Conservation (phyloP, 2,797 vertebrate species). For the Streptopelia turtur region DNA sequence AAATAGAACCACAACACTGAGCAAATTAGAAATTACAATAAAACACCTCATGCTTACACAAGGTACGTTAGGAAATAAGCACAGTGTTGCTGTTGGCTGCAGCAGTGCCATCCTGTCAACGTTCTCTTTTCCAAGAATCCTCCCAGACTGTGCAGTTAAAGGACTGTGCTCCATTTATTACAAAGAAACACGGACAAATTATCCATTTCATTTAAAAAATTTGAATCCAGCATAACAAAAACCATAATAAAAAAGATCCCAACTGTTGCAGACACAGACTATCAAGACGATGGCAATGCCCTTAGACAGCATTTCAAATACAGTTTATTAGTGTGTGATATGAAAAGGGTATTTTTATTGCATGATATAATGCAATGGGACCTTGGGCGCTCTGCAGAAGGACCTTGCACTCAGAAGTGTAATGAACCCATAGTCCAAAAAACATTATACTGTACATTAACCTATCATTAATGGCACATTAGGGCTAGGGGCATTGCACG, state of each 20-base stretch:
- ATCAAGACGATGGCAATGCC: constrained; percentile 52
- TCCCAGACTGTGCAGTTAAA: not conserved
- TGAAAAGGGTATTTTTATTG: constrained; percentile 83
- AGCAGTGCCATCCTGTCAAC: not conserved
- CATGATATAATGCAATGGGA: constrained; percentile 84
- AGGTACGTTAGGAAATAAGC: accelerated
- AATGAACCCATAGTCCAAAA: constrained; percentile 83
- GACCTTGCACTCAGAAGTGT: constrained; percentile 83
- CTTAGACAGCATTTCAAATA: constrained; percentile 80
- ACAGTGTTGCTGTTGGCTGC: not conserved
- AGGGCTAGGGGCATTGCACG: constrained; percentile 83
- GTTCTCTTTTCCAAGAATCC: not conserved
- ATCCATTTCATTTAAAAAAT: not conserved
- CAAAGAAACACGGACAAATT: not conserved
- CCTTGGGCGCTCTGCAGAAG: constrained; percentile 80
- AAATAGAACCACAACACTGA: not conserved
- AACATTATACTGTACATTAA: constrained; percentile 85
- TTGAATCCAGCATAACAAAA: constrained; percentile 12
- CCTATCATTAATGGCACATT: constrained; percentile 84
- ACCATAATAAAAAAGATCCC: constrained; percentile 56
- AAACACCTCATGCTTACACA: accelerated
- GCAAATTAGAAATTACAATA: not conserved
- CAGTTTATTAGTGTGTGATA: constrained; percentile 85
- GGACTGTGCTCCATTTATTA: not conserved
- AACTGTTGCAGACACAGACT: constrained; percentile 74